Base-by-base conservation (phyloP, 2,797 vertebrate species). In the Sebastes nivosus region DNA sequence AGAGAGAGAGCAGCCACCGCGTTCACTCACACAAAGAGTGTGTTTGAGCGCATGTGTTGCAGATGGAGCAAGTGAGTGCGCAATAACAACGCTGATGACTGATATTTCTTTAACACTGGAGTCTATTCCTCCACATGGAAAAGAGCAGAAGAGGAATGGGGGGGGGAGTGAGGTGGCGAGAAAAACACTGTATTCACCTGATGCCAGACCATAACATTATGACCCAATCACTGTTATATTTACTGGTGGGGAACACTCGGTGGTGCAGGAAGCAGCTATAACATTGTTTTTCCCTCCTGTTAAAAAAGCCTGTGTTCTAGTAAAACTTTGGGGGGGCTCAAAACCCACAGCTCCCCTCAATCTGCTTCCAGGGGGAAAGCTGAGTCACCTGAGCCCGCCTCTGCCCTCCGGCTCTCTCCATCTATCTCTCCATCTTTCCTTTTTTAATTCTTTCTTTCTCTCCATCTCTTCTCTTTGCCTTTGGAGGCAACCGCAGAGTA, bases 211-310 rank as follows among this genome's bases (percentile, higher is more conserved):
- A 93, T 93, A 91, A 93, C 89, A 88, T 93, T 88, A 94, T 93
- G 92, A 90, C 84, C 92, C 85, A 89, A 85, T 85, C 86, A 82
- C 70, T 91, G 92, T 94, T 92, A 91, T 89, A 90, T 94, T 94
- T 95, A 95, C 89, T 94, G 88, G 87, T 92, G 94, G 93, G 94
- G 93, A 95, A 94, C 93, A 92, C 91, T 93, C 84, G 68, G 90
- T 88, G 89, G 88, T 91, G 91, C 93, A 95, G 95, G 94, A 95
- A 95, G 91, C 89, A 86, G 91, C 88, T 93, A 91, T 92, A 94
- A 94, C 92, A 92, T 95, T 95, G 93, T 95, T 95, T 95, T 93
- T 93, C 94, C 92, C 94, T 90, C 92, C 92, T 86, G 92, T 95
- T 94, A 95, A 95, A 93, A 20, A 94, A 92, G 90, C 89, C 92